Percentiles rank a stretch among this genome's conserved stretches.
Conservation (phyloP, 2,888 invertebrate species). For the Seira sanloemensis region DNA sequence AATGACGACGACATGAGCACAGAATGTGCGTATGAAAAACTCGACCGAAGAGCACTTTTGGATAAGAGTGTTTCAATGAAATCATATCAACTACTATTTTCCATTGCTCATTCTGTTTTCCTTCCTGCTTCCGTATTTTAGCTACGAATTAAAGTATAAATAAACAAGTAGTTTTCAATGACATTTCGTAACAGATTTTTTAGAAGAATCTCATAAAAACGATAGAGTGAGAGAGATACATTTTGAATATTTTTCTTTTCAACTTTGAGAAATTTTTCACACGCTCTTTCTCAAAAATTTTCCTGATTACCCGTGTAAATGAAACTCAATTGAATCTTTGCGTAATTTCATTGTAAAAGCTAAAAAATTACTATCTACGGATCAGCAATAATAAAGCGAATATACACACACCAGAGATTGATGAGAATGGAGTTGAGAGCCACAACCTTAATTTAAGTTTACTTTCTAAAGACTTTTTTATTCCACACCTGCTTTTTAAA, state of each 20-base stretch:
- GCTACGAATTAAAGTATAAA: neutral
- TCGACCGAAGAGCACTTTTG: neutral
- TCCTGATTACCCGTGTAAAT: too few species aligned
- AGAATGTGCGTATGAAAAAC: neutral
- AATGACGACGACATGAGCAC: neutral
- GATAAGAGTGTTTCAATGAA: neutral
- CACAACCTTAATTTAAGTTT: slow-evolving; percentile 1
- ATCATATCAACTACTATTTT: neutral
- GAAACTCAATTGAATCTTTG: slow-evolving; percentile 28
- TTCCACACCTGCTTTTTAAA: slow-evolving; percentile 46
- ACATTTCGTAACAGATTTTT: too few species aligned
- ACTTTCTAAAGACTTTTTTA: slow-evolving; percentile 34
- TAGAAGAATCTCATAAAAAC: neutral
- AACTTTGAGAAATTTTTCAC: slow-evolving; percentile 41
- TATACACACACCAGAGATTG: too few species aligned
- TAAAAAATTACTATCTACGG: too few species aligned
- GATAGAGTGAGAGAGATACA: neutral
- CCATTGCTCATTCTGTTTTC: neutral
- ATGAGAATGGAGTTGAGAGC: slow-evolving; percentile 20
- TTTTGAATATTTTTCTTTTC: neutral
- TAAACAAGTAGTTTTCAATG: slow-evolving; percentile 11
- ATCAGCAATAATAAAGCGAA: too few species aligned
- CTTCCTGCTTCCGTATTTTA: slow-evolving; percentile 33
- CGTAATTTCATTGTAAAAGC: slow-evolving; percentile 17
- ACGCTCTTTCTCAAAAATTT: slow-evolving; percentile 27